Evolutionary conservation across 2,113 vertebrate species (phyloP).

Genomic region (Paedocypris sp.): DNA sequence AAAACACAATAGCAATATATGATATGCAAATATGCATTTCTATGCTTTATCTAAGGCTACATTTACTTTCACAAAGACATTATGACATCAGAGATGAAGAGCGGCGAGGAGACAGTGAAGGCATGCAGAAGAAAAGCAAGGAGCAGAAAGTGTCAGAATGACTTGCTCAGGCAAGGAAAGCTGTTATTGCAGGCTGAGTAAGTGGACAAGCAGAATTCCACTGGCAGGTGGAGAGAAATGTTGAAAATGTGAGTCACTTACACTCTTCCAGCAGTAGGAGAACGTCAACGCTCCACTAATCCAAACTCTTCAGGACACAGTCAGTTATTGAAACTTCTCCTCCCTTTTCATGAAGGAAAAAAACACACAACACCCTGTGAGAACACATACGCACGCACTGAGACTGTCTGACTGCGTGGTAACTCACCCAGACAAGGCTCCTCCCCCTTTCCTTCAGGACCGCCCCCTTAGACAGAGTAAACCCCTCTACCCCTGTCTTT

Average conservation of each 20-base stretch:
- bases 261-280: not conserved
- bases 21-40: no score
- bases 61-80: no score
- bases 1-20: no score
- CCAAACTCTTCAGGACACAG: not conserved
- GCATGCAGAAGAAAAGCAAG: not conserved
- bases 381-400: conserved; percentile 13
- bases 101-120: not conserved
- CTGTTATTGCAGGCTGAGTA: conserved; percentile 12
- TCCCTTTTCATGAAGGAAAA: not conserved
- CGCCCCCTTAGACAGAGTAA: not conserved
- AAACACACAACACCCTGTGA: not conserved
- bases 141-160: not conserved
- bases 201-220: conserved; percentile 29
- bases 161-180: conserved; percentile 20
- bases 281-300: conserved; percentile 4
- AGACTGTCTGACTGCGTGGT: conserved; percentile 38
- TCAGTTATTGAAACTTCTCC: not conserved
- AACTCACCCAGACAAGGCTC: conserved; percentile 40
- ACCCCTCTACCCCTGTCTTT: not conserved
- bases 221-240: conserved; percentile 40
- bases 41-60: no score
- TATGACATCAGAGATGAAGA: not conserved
- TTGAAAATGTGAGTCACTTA: conserved; percentile 7
- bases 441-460: conserved; percentile 33